Evolutionary conservation across 2,113 vertebrate genomes (phyloP), one percentile per base, ranked within the genome.

Genomic region (Callocephalon fimbriatum): DNA sequence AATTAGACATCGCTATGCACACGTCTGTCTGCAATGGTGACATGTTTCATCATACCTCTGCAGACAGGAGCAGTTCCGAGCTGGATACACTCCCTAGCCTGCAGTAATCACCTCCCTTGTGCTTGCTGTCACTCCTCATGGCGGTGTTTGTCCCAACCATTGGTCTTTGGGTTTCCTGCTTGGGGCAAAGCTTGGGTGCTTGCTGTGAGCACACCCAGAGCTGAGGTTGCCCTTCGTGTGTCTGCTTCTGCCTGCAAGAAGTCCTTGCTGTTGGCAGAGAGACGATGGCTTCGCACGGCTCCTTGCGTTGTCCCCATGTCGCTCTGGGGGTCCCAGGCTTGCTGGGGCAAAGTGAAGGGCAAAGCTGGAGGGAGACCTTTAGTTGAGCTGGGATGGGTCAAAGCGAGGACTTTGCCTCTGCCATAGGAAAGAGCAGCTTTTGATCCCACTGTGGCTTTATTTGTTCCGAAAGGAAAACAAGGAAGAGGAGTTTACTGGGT

Each of bases 301-400:
- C 32, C 50, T 77, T 0, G 0, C 0, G 0, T 63, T 66, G 19
- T 61, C 47, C 38, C 45, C 38, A 38, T 38, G 38, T 38, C 38
- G 38, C 38, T 38, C 47, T 29, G 38, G 54, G 25, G 56, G 38
- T 63, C 32, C 16, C 45, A 40, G 31, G 26, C 15, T 84, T 63
- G n/a, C 47, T 62, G 15, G 8, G 51, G 7, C 10, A 40, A 83
- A 51, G 9, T 17, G 18, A 76, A 86, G 48, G 80, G 19, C n/a
- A 44, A 65, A 91, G 40, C 13, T 73, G 58, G 12, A 63, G 42
- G 32, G 8, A 76, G 17, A 16, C n/a, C 37, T 32, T 77, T 65
- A 15, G 6, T 61, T 79, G 47, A 61, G 48, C 45, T 66, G 53
- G 9, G 45, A n/a, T 9, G 38, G 42, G 42, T 38, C 40, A 32